Base-by-base conservation (phyloP, 2,113 vertebrate species). In the Platanista minor region DNA sequence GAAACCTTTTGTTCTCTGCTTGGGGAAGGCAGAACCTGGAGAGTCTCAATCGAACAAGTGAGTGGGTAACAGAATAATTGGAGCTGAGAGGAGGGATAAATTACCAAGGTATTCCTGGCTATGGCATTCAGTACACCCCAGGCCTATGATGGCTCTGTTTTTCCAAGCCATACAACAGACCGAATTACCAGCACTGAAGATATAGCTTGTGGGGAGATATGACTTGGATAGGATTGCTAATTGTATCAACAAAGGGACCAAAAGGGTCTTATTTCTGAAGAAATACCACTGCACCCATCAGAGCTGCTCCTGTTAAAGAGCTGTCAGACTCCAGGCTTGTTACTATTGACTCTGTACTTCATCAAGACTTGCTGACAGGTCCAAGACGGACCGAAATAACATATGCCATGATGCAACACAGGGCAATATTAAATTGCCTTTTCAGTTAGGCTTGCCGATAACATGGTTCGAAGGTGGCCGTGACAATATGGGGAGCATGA, bases 1-100 rank as follows among this genome's bases (percentile, higher is more conserved):
- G 78, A 96, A 97, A 94, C n/a, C 96, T 98, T 97, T 98, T 98
- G 95, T 98, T 96, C 97, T 97, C 78, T 91, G 91, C 86, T 75
- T 87, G 36, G 64, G 80, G 89, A 93, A 93, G 82, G 91, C 94
- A 96, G 93, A 97, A 95, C 97, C 96, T 98, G 96, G 97, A 98
- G 52, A 97, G 78, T 93, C 69, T 98, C 97, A 98, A 62, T n/a
- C 0, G 39, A 96, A 91, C 87, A 80, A 94, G 91, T n/a, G 27
- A 89, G 96, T 59, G 93, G 95, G 87, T 89, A 97, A 97, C 94
- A 95, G 91, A 96, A 96, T 97, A 94, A 96, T 95, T 91, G 92
- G 85, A 96, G 93, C 46, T 75, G 59, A 87, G 95, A 49, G 57
- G 31, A 25, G 67, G 88, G 97, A 87, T 91, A 95, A 96, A 98